A percentile compares a stretch with the other conserved stretches of the same genome.
Conservation (phyloP, 2,888 invertebrate genomes). For the Cheilosia impressa region DNA sequence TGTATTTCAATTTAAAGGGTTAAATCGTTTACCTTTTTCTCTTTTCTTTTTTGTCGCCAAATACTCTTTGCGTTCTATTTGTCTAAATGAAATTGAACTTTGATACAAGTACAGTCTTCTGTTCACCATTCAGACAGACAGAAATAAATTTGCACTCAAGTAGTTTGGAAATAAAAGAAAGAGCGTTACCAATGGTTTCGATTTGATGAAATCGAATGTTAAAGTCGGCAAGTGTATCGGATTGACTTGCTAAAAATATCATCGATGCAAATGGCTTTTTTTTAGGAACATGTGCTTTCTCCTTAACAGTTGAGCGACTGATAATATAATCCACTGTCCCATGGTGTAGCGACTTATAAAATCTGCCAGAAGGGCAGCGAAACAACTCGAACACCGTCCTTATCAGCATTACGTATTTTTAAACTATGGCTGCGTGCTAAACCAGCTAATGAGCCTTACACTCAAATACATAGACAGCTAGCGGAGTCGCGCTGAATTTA, state of each 20-base stretch:
- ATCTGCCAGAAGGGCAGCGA: too few species aligned
- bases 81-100: slow-evolving; percentile 4
- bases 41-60: neutral
- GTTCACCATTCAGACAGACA: neutral
- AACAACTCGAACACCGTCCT: too few species aligned
- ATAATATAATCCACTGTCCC: too few species aligned
- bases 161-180: neutral
- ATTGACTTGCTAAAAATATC: too few species aligned
- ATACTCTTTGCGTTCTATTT: neutral
- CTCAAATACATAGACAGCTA: neutral
- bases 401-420: too few species aligned
- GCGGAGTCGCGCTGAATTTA: neutral
- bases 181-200: neutral
- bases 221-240: too few species aligned
- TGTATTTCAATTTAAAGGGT: slow-evolving; percentile 12
- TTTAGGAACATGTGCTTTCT: too few species aligned
- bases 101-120: neutral
- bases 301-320: too few species aligned
- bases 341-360: too few species aligned
- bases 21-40: slow-evolving; percentile 5
- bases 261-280: too few species aligned
- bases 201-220: too few species aligned
- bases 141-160: neutral
- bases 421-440: neutral
- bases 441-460: neutral